phyloP scores from a whole-genome alignment of 2,797 vertebrate genomes.

The Champsocephalus gunnari region DNA sequence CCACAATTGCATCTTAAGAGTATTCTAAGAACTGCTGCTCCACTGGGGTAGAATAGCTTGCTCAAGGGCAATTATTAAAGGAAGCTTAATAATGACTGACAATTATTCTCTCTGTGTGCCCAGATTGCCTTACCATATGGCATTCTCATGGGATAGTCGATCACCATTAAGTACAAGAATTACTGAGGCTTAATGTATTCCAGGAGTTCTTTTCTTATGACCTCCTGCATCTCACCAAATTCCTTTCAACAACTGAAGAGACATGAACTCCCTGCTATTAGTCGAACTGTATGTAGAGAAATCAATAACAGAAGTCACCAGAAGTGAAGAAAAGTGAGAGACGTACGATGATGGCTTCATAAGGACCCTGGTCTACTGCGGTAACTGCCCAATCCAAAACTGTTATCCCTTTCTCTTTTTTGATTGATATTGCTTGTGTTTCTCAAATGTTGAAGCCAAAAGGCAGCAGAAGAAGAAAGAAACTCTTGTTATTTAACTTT shows the following conservation, averaged over 20 bases:
- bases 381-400: neutral
- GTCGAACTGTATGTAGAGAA: neutral
- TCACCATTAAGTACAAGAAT: neutral
- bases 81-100: constrained; percentile 19
- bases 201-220: neutral
- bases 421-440: neutral
- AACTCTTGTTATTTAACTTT: no score
- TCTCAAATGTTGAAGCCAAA: neutral
- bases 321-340: neutral
- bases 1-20: neutral
- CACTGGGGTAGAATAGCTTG: constrained; percentile 16
- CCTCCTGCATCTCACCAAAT: constrained; percentile 2
- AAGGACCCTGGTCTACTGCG: neutral
- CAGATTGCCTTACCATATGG: neutral
- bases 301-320: neutral
- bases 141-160: neutral
- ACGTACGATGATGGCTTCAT: no score
- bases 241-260: neutral
- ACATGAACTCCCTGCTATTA: neutral
- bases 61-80: constrained; percentile 26
- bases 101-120: constrained; percentile 1
- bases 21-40: neutral
- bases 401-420: neutral
- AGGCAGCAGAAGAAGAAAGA: no score
- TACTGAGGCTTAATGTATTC: neutral